Percentiles rank a stretch among this genome's conserved stretches.
These are phyloP conservation scores for Daphoenositta chrysoptera DNA, from an alignment of 2,113 vertebrate species.

Conservation along the genomic window DNA sequence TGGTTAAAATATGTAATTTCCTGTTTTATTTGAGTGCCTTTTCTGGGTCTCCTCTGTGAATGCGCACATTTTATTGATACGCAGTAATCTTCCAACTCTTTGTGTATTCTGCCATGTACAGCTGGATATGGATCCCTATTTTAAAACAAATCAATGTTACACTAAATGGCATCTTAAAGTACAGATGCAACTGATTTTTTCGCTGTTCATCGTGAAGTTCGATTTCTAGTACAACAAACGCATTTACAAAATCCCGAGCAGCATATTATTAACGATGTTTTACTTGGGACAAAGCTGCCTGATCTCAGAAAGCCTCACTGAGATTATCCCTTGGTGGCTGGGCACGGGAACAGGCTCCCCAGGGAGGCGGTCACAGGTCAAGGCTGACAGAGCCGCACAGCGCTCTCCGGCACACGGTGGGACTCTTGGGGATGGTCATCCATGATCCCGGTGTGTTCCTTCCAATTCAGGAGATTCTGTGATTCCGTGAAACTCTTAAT, in stretches of 20 bases:
- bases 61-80: background rate
- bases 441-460: too few species aligned
- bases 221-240: background rate
- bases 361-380: background rate
- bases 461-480: background rate
- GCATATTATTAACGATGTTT: background rate
- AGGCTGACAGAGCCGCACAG: background rate
- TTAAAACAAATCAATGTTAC: background rate
- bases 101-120: background rate
- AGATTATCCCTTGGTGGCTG: background rate
- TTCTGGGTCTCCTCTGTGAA: background rate
- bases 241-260: background rate
- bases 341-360: background rate
- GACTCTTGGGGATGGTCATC: background rate
- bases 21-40: background rate
- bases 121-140: background rate
- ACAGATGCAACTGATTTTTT: background rate
- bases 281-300: background rate
- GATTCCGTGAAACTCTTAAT: background rate
- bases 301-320: background rate
- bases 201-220: accelerated
- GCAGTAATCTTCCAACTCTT: background rate
- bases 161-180: background rate
- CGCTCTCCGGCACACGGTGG: accelerated
- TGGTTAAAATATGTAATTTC: background rate